Conservation (phyloP, 2,888 invertebrate genomes). For the Merodon equestris region DNA sequence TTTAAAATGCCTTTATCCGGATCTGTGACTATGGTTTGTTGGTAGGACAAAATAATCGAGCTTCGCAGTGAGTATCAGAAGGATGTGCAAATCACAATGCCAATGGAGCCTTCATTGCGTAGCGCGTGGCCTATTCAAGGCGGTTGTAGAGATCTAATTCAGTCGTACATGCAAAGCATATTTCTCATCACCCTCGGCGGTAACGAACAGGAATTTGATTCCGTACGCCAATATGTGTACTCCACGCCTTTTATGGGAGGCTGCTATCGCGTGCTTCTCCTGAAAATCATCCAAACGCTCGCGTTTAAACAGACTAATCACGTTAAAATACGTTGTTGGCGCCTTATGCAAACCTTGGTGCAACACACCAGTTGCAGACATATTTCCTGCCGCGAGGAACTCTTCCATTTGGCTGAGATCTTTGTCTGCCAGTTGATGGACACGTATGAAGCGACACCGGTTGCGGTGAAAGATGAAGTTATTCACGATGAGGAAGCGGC, state of each 20-base stretch:
- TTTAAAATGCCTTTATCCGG: too few species aligned
- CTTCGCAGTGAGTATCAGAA: constrained; percentile 77
- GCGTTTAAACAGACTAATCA: constrained; percentile 76
- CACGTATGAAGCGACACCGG: constrained; percentile 75
- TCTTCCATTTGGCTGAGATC: constrained; percentile 77
- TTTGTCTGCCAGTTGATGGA: constrained; percentile 76
- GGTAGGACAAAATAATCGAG: constrained; percentile 76
- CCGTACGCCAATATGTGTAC: constrained; percentile 53
- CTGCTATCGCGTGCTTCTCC: constrained; percentile 75
- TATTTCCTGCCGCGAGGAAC: constrained; percentile 74
- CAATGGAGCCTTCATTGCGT: constrained; percentile 72
- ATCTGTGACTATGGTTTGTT: background rate
- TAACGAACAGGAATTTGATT: constrained; percentile 52
- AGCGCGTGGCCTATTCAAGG: constrained; percentile 75
- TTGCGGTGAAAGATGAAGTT: constrained; percentile 44
- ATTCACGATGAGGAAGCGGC: constrained; percentile 35
- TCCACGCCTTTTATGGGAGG: constrained; percentile 75
- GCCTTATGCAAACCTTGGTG: constrained; percentile 75
- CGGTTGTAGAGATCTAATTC: constrained; percentile 72
- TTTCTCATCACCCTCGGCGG: constrained; percentile 55
- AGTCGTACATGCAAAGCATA: constrained; percentile 74
- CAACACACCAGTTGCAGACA: constrained; percentile 75
- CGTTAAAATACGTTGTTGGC: constrained; percentile 75
- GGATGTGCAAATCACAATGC: constrained; percentile 71
- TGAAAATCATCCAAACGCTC: constrained; percentile 76